phyloP scores from a whole-genome alignment of 2,113 vertebrate species.

The Semnopithecus entellus region DNA sequence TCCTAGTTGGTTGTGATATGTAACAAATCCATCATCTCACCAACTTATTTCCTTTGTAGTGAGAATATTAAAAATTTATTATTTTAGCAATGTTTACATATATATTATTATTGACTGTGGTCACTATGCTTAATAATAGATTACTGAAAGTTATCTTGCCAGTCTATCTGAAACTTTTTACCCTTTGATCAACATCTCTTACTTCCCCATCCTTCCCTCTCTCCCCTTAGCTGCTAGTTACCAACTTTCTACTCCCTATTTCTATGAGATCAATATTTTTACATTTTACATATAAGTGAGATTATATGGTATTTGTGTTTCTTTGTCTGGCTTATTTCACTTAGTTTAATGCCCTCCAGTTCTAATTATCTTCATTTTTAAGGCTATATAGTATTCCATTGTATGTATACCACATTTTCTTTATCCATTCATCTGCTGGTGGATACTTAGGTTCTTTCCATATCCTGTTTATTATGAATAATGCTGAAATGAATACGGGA shows the following conservation, averaged over 20 bases:
- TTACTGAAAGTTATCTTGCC: background rate
- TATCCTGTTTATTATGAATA: background rate
- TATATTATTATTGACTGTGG: background rate
- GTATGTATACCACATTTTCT: background rate
- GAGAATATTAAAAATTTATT: background rate
- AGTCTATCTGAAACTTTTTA: background rate
- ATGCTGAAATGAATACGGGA: background rate
- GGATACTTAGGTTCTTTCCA: background rate
- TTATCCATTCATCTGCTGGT: background rate
- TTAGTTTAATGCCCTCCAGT: background rate
- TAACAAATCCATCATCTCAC: background rate
- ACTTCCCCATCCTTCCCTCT: background rate
- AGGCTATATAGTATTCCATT: background rate
- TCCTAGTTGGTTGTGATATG: background rate
- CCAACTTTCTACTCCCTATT: background rate
- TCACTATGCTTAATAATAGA: background rate
- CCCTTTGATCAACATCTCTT: background rate
- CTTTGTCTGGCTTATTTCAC: background rate
- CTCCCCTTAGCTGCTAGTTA: background rate
- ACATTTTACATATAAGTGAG: background rate
- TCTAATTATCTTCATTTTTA: background rate
- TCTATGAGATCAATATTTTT: background rate
- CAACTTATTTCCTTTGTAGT: background rate
- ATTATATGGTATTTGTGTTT: background rate
- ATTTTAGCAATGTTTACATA: background rate